These are phyloP conservation scores for Sesamia nonagrioides DNA, from an alignment of 1,140 invertebrate genomes.

Conservation along the genomic window DNA sequence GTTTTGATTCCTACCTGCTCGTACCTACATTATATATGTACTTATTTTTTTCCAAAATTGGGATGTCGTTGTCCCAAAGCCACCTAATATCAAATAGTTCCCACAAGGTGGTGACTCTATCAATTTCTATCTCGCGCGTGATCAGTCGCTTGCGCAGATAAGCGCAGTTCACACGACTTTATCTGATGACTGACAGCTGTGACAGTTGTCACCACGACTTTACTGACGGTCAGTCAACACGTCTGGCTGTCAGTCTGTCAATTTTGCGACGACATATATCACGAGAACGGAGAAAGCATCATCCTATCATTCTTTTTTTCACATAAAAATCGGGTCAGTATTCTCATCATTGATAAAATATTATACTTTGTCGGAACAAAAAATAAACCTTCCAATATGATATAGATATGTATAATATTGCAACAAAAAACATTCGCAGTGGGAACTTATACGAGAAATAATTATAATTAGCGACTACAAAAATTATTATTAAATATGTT, in stretches of 20 bases:
- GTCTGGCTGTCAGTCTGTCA: conserved; percentile 48
- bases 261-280: conserved; percentile 21
- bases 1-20: too few species aligned
- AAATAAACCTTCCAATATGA: too few species aligned
- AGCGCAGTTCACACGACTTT: conserved; percentile 58
- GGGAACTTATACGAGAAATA: too few species aligned
- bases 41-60: neutral
- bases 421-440: too few species aligned
- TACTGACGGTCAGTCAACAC: conserved; percentile 54
- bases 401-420: too few species aligned
- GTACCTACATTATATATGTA: too few species aligned
- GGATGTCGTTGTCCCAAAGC: neutral
- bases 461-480: too few species aligned
- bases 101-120: conserved; percentile 8
- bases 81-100: conserved; percentile 3
- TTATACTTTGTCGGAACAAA: too few species aligned
- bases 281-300: neutral
- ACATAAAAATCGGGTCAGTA: neutral
- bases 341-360: too few species aligned
- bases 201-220: conserved; percentile 54
- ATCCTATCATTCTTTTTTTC: neutral
- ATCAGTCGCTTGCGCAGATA: conserved; percentile 50
- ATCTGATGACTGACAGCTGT: conserved; percentile 46
- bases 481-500: too few species aligned
- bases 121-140: conserved; percentile 24